Evolutionary conservation across 2,113 vertebrate genomes (phyloP), one percentile per base, ranked within the genome.

Genomic region (Lathamus discolor): DNA sequence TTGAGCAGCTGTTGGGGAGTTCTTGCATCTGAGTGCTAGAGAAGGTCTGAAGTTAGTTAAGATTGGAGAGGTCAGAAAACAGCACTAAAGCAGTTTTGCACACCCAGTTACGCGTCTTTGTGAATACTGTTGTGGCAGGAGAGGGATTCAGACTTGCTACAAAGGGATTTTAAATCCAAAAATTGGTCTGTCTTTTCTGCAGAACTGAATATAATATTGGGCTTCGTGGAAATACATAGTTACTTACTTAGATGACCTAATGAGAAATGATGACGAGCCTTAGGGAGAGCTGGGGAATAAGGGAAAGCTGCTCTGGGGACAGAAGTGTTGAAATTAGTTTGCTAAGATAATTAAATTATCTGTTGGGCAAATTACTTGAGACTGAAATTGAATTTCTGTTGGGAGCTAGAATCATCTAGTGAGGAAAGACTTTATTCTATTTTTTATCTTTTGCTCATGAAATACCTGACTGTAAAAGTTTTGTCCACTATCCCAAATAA

Each of bases 281-380:
- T 94, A 35, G 57, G 33, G 69, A 83, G 55, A 69, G 44, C 55
- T 68, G 43, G n/a, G 31, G 69, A 94, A 68, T 88, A 90, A 94
- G 35, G 25, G 35, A 93, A 83, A 64, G 52, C 44, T 86, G 39
- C 95, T 92, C 90, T 86, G 52, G 93, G 88, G 92, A 96, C 52
- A 91, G 80, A 75, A 94, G 19, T 6, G 0, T 79, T 89, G 44
- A 62, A 96, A 93, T 93, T 94, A 64, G 88, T 89, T 91, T 83
- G 49, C 87, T 93, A 64, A 88, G 82, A 95, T 94, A 95, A 96
- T 95, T 95, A 67, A 95, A 91, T 93, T 88, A 83, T 92, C 87
- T 95, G 68, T 87, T 87, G 78, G 73, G 49, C 90, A 95, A 96
- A 93, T 97, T 95, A 78, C 79, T 75, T 83, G 88, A 54, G 75